Base-by-base conservation (phyloP, 2,113 vertebrate genomes). In the Mola mola region DNA sequence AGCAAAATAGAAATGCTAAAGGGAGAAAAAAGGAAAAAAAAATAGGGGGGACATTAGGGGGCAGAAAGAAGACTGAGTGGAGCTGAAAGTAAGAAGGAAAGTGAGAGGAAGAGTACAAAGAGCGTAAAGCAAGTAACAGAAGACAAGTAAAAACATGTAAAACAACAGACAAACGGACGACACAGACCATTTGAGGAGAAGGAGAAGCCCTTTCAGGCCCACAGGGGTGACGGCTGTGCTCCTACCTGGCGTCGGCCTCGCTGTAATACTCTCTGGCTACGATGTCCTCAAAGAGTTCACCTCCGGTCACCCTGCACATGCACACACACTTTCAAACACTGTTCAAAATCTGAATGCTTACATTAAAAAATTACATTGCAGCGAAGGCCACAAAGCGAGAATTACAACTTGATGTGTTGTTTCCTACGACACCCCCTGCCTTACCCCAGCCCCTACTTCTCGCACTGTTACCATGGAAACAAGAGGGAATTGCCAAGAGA, bases 261-360 rank as follows among this genome's bases (percentile, higher is more conserved):
- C 91, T 92, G 86, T 92, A 92, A 48, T 93, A 92, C 79, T 92
- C 92, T 86, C 91, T 89, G 83, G 92, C 91, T 52, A 92, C 92
- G 34, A 93, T 93, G 89, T 93, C 91, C 50, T 93, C 91, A 53
- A 93, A 92, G 66, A 93, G 88, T 75, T 92, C 92, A 51, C 92
- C 92, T 72, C 92, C 92, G 3, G 92, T 92, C 75, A 93, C 92
- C 88, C 92, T 92, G 71, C 4, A 10, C 1, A 13, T 2, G 40
- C 19, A 48, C 52, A 41, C 48, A 72, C 43, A 53, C 20, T 51
- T 42, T 28, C 25, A 55, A 56, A 72, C 42, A 59, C 52, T n/a
- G n/a, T n/a, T n/a, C n/a, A n/a, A n/a, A n/a, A n/a, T n/a, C n/a
- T n/a, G n/a, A n/a, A n/a, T n/a, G n/a, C n/a, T n/a, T n/a, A n/a